Conservation (phyloP, 2,888 invertebrate species). For the Xestia c-nigrum region DNA sequence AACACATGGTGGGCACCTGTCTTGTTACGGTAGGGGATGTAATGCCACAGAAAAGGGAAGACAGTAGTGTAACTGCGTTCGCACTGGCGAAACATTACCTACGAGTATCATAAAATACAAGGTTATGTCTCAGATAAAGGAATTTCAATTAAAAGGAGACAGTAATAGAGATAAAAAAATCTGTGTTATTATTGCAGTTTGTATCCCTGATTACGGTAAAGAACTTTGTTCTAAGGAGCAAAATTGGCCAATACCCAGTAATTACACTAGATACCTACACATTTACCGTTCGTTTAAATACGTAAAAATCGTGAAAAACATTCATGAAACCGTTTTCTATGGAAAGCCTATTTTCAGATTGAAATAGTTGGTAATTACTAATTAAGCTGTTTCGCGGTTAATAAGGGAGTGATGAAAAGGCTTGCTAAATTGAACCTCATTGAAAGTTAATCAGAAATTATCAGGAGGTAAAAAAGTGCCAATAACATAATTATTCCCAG, state of each 20-base stretch:
- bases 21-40: constrained; percentile 48
- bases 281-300: not conserved
- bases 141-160: not conserved
- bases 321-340: not conserved
- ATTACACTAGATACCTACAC: no score
- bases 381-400: no score
- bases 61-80: constrained; percentile 28
- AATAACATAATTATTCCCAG: no score
- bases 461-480: not conserved
- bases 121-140: not conserved
- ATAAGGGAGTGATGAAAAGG: no score
- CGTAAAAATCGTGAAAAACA: not conserved
- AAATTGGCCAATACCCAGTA: not conserved
- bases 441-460: not conserved
- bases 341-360: not conserved
- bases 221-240: not conserved
- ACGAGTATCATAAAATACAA: not conserved
- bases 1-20: constrained; percentile 66
- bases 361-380: not conserved
- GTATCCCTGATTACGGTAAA: no score
- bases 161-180: not conserved
- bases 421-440: no score
- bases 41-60: constrained; percentile 20
- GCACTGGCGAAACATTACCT: not conserved
- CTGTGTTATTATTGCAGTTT: not conserved